These are phyloP conservation scores for Drosophila fungiperda DNA, from an alignment of 2,888 invertebrate species.

Conservation along the genomic window DNA sequence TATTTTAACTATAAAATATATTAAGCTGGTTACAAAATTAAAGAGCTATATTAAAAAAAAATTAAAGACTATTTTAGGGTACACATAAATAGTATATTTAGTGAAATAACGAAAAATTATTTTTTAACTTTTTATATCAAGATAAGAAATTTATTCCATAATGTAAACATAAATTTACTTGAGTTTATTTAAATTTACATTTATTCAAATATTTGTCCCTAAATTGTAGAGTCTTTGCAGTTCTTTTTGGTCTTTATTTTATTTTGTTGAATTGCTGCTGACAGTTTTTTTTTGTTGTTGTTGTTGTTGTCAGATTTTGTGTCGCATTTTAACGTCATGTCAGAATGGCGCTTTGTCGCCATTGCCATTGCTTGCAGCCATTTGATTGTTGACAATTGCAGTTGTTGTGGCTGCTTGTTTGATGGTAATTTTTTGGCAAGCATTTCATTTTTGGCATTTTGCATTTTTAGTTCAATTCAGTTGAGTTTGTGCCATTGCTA, in stretches of 20 bases:
- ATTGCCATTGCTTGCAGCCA: slow-evolving; percentile 29
- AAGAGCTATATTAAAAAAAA: neutral
- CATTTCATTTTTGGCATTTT: slow-evolving; percentile 49
- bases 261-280: neutral
- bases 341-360: slow-evolving; percentile 52
- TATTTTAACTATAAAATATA: neutral
- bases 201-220: neutral
- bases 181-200: neutral
- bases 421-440: slow-evolving; percentile 19
- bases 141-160: neutral
- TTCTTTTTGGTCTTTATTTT: neutral
- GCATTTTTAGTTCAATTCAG: slow-evolving; percentile 10
- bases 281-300: neutral
- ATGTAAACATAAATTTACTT: neutral
- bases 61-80: neutral
- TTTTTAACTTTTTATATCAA: neutral
- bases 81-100: neutral
- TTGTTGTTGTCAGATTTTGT: slow-evolving; percentile 10
- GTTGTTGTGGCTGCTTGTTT: slow-evolving; percentile 20
- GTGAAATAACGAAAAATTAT: too few relatives aligned
- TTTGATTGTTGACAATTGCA: slow-evolving; percentile 48
- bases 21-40: neutral
- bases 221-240: slow-evolving; percentile 14
- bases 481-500: slow-evolving; percentile 58
- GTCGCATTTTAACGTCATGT: slow-evolving; percentile 45